Percentiles rank a stretch among this genome's conserved stretches.
These are phyloP conservation scores for Hoplostethus mediterraneus DNA, from an alignment of 2,797 vertebrate species.

Conservation along the genomic window DNA sequence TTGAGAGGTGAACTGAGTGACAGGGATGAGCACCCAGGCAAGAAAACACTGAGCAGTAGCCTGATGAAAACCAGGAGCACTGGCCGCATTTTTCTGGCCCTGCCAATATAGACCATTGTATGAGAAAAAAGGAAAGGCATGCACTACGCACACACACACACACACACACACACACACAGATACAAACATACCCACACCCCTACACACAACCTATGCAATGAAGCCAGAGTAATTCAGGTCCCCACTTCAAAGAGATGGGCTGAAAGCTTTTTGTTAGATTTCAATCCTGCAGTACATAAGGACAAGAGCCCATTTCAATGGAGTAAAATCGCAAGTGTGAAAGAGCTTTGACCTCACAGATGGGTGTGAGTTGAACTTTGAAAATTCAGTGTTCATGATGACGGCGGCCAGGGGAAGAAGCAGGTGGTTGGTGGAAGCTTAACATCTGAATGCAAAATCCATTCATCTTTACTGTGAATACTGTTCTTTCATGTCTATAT, in stretches of 20 bases:
- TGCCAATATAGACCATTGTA: conserved; percentile 77
- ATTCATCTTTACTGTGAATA: conserved; percentile 5
- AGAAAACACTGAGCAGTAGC: conserved; percentile 72
- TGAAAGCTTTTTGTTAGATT: conserved; percentile 80
- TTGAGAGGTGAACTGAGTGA: conserved; percentile 85
- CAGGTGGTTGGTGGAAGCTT: conserved; percentile 25
- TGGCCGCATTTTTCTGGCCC: conserved; percentile 67
- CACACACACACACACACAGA: conserved; percentile 49
- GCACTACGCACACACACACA: conserved; percentile 39
- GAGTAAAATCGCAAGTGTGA: conserved; percentile 71
- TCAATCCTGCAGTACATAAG: conserved; percentile 73
- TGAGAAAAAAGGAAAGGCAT: conserved; percentile 66
- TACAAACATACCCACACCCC: conserved; percentile 46
- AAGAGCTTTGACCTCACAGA: conserved; percentile 70
- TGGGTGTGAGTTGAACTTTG: conserved; percentile 62
- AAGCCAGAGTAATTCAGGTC: conserved; percentile 75
- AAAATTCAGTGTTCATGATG: conserved; percentile 58
- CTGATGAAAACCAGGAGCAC: conserved; percentile 77
- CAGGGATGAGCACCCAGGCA: conserved; percentile 83
- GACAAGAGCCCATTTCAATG: conserved; percentile 74
- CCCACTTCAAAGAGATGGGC: conserved; percentile 77
- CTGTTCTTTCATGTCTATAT: neutral
- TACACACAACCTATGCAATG: conserved; percentile 74
- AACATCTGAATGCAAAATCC: conserved; percentile 32
- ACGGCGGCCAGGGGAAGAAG: conserved; percentile 16